Conservation (phyloP, 2,797 vertebrate genomes). For the Lithobates pipiens region DNA sequence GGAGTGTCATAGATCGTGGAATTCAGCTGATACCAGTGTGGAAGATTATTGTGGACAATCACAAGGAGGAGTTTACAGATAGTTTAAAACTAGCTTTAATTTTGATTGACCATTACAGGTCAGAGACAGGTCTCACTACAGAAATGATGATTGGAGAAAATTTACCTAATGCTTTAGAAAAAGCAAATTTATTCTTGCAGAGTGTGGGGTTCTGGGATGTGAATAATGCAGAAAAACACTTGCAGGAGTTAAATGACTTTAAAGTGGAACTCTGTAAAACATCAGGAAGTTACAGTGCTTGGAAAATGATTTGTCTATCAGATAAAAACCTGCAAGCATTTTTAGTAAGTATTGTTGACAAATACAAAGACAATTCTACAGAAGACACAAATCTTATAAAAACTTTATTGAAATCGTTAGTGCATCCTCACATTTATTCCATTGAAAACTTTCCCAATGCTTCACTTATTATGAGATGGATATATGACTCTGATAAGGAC, state of each 20-base stretch:
- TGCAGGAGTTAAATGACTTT: slow-evolving; percentile 57
- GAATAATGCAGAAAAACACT: slow-evolving; percentile 39
- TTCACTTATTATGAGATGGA: slow-evolving; percentile 21
- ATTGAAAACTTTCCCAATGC: not conserved
- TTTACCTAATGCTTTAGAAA: slow-evolving; percentile 23
- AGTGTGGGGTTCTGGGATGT: slow-evolving; percentile 62
- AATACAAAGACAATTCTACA: slow-evolving; percentile 44
- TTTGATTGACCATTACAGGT: not conserved
- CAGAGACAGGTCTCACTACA: rapidly evolving
- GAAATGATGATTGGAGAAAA: slow-evolving; percentile 55
- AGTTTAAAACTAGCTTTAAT: not conserved
- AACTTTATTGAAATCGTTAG: not conserved
- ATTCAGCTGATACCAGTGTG: slow-evolving; percentile 70
- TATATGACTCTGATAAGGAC: slow-evolving; percentile 11
- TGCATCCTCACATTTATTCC: not conserved
- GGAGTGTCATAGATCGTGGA: slow-evolving; percentile 71
- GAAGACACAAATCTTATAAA: slow-evolving; percentile 23
- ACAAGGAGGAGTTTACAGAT: slow-evolving; percentile 69
- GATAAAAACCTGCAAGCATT: slow-evolving; percentile 66
- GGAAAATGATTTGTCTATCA: slow-evolving; percentile 67
- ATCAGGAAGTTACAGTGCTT: slow-evolving; percentile 49
- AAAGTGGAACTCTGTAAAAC: slow-evolving; percentile 63
- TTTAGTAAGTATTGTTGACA: slow-evolving; percentile 51
- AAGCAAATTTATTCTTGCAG: slow-evolving; percentile 62
- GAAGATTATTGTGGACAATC: slow-evolving; percentile 68